Evolutionary conservation across 2,113 vertebrate species (phyloP), one percentile per base, ranked within the genome.

Genomic region (Deroptyus accipitrinus): DNA sequence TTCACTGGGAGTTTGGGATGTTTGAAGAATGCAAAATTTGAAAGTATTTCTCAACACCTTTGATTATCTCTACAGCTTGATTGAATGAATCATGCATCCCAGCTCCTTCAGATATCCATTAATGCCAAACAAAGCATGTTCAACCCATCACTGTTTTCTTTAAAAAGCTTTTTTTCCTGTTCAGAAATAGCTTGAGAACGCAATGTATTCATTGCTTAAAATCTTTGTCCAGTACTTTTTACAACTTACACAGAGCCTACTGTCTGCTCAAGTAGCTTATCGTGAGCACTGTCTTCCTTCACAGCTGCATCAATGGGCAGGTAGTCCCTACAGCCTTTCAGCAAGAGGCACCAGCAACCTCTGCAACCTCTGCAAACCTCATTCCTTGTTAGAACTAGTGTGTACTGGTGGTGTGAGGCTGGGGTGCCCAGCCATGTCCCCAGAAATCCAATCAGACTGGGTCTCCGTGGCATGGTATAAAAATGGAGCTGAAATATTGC

Each of bases 151-250:
- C 55, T 61, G 27, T 2, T 63, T 11, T 90, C 83, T 92, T 77
- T 27, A 39, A 52, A 24, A 12, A 7, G 31, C 35, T 2, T 24
- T 78, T 81, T 72, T 42, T 28, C 33, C 74, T 77, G 22, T 61
- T 93, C 76, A 63, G 63, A 88, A 94, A 93, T 61, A 92, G 54
- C 64, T 68, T 81, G 37, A 93, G 79, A 86, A 61, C 16, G 92
- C 92, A 87, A 89, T 5, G 2, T 41, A 69, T 74, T 73, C 22
- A 30, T 61, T 80, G 27, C 83, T 88, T 24, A 3, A 70, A 93
- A 83, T 86, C 33, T 85, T 62, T 83, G 74, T 41, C n/a, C 85
- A 83, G 68, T 81, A 80, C 55, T 88, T 85, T 64, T 54, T 83
- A 79, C 72, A 80, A 11, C 20, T 90, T 67, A 37, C 20, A 27